Percentiles rank a stretch among this genome's conserved stretches.
These are phyloP conservation scores for Orestias chungarensis DNA, from an alignment of 2,797 vertebrate species.

Conservation along the genomic window DNA sequence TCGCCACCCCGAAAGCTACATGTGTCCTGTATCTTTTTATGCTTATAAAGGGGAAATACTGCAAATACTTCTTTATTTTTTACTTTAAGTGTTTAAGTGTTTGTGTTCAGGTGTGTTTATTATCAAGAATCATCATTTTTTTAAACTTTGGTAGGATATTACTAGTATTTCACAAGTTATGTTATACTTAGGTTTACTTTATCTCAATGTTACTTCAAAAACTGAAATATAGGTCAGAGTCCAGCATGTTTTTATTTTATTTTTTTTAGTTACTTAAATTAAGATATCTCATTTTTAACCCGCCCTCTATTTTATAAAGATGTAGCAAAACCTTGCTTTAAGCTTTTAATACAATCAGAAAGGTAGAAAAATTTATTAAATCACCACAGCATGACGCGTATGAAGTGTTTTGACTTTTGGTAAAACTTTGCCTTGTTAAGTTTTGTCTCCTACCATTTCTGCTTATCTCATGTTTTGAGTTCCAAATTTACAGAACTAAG, in stretches of 20 bases:
- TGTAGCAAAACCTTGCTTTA: neutral
- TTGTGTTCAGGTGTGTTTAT: too few species aligned
- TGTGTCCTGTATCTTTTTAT: conserved; percentile 49
- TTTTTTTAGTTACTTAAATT: neutral
- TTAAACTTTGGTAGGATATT: too few species aligned
- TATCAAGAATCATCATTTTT: too few species aligned
- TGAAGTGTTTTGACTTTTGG: neutral
- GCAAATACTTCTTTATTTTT: too few species aligned
- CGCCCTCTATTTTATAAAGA: neutral
- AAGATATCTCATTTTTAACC: neutral
- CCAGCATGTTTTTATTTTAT: too few species aligned
- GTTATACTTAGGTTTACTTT: too few species aligned
- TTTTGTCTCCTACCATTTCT: neutral
- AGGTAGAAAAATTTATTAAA: neutral
- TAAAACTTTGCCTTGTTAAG: neutral
- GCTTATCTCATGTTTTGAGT: neutral
- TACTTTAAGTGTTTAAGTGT: too few species aligned
- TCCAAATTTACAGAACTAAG: neutral
- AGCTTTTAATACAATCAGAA: neutral
- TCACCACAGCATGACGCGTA: neutral
- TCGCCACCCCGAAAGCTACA: conserved; percentile 44
- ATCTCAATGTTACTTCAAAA: neutral
- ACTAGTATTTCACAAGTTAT: too few species aligned
- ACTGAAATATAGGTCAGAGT: neutral
- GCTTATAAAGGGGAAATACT: conserved; percentile 43